Evolutionary conservation across 2,888 invertebrate species (phyloP), one percentile per base, ranked within the genome.

Genomic region (Coelogynopora nodosa): DNA sequence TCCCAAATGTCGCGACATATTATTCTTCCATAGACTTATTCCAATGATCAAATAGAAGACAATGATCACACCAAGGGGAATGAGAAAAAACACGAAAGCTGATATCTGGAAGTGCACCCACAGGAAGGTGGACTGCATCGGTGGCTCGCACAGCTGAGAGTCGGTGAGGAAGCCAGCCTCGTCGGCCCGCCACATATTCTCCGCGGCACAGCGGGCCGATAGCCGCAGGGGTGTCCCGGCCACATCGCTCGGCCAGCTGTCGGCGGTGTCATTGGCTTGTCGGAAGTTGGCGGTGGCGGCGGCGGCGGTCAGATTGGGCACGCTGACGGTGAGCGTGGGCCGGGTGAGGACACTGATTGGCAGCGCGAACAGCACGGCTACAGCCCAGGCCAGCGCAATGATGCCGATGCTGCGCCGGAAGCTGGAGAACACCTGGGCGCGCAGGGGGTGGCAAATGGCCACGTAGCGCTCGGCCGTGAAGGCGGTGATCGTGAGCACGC

Each of bases 381-480:
- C 2, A 2, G 23, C 23, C 74, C 74, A 74, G 74, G 74, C 74
- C 18, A 74, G 5, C 18, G 27, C 74, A 26, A 74, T 74, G 23
- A 2, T 74, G 27, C 18, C 74, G 74, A 74, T 74, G 74, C 10
- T 13, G 18, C 74, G 74, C 5, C 27, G 18, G 74, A 74, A 74
- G 23, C 74, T 74, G 74, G 74, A 74, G 74, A 74, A 74, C 23
- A 74, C 74, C 90, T 96, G 95, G 0, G 95, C 94, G 90, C 94
- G 93, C 90, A 96, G 95, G 0, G 96, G 96, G 90, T 95, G 94
- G 90, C 95, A 96, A 89, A 96, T 96, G 86, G 96, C 96, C 67
- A 96, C 94, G 91, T 96, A 97, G 88, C 96, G 93, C 91, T 96
- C 96, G 67, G 95, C 94, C 0, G 96, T 96, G 91, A 96, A 96